Evolutionary conservation across 2,888 invertebrate genomes (phyloP).

Genomic region (Fragum fragum): DNA sequence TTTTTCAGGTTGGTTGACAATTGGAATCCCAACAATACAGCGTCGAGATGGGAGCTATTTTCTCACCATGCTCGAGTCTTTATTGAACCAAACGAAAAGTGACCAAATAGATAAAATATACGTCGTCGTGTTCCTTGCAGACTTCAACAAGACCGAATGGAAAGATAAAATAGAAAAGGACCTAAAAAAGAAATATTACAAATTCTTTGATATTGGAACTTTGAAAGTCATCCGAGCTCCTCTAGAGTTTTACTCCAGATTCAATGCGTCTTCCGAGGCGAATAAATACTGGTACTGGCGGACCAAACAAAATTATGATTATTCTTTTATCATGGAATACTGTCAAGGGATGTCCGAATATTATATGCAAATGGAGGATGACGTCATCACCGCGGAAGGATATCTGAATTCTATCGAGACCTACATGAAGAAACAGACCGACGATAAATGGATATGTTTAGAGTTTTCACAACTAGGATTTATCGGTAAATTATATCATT

Average conservation of each 20-base stretch:
- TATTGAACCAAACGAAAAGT: conserved; percentile 82
- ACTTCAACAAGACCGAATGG: conserved; percentile 78
- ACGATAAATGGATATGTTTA: conserved; percentile 73
- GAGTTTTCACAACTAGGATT: conserved; percentile 80
- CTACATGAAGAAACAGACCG: conserved; percentile 80
- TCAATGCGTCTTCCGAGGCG: conserved; percentile 73
- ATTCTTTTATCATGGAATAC: conserved; percentile 85
- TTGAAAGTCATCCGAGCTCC: conserved; percentile 84
- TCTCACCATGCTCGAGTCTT: conserved; percentile 84
- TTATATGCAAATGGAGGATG: conserved; percentile 87
- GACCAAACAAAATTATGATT: conserved; percentile 87
- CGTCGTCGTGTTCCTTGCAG: conserved; percentile 86
- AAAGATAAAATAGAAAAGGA: conserved; percentile 66
- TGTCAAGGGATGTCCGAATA: conserved; percentile 82
- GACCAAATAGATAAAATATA: conserved; percentile 82
- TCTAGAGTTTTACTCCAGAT: conserved; percentile 68
- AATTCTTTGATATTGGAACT: conserved; percentile 74
- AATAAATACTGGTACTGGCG: conserved; percentile 85
- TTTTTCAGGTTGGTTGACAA: conserved; percentile 84
- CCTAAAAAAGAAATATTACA: conserved; percentile 68
- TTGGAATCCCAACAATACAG: conserved; percentile 87
- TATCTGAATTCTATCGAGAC: conserved; percentile 84
- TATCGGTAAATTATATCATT: conserved; percentile 76
- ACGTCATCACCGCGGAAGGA: conserved; percentile 82
- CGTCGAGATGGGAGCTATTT: conserved; percentile 85